Conservation (phyloP, 2,113 vertebrate species). For the Nanorana parkeri region DNA sequence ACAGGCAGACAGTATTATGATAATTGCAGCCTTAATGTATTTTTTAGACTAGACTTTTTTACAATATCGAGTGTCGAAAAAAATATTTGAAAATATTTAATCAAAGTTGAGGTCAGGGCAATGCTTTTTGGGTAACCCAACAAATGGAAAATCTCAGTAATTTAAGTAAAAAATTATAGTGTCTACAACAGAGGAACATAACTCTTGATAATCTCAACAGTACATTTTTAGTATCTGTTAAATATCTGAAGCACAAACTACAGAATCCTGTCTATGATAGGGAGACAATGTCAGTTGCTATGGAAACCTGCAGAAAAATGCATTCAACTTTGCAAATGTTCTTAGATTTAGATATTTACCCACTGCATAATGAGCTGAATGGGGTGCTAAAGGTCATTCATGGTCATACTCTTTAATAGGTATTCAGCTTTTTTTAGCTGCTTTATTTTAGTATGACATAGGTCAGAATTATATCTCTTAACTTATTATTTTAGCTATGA, state of each 20-base stretch:
- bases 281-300: slow-evolving; percentile 17
- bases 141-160: neutral
- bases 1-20: too few relatives aligned
- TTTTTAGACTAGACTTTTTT: too few relatives aligned
- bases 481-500: neutral
- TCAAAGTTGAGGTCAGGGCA: too few relatives aligned
- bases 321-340: slow-evolving; percentile 22
- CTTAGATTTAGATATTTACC: slow-evolving; percentile 16
- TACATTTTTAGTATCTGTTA: slow-evolving; percentile 49
- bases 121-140: slow-evolving; percentile 8
- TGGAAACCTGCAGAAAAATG: slow-evolving; percentile 32
- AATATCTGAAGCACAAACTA: slow-evolving; percentile 24
- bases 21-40: too few relatives aligned
- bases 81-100: too few relatives aligned
- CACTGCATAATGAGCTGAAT: slow-evolving; percentile 35
- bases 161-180: slow-evolving; percentile 33
- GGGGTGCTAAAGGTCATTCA: slow-evolving; percentile 23
- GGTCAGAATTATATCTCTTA: neutral
- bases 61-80: too few relatives aligned
- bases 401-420: neutral
- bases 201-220: slow-evolving; percentile 20
- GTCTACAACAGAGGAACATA: neutral
- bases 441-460: neutral
- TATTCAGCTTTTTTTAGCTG: neutral
- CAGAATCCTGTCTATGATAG: slow-evolving; percentile 4